Percentiles rank a stretch among this genome's conserved stretches.
phyloP scores from a whole-genome alignment of 1,140 invertebrate species.

The Macrostomum lignano region DNA sequence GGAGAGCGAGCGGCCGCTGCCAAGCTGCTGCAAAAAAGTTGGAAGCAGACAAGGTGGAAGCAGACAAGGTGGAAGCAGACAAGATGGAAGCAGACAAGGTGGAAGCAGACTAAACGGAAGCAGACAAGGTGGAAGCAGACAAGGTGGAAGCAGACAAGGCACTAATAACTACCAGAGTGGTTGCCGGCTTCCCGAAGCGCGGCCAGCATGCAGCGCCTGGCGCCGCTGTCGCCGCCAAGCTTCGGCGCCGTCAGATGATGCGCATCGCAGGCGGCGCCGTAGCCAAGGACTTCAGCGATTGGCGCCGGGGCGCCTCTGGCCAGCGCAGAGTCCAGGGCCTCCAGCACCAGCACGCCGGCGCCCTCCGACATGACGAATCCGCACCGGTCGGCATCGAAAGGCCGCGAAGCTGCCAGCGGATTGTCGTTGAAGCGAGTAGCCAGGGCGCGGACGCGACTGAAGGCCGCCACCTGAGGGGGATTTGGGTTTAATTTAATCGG shows the following conservation, averaged over 20 bases:
- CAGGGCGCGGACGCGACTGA: slow-evolving; percentile 32
- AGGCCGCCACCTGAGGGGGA: no score
- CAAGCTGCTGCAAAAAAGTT: no score
- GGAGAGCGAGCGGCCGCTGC: no score
- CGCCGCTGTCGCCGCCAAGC: slow-evolving; percentile 11
- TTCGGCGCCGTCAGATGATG: slow-evolving; percentile 8
- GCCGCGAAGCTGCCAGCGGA: slow-evolving; percentile 27
- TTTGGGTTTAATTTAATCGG: no score
- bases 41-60: no score
- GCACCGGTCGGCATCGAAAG: slow-evolving; percentile 3
- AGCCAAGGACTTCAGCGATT: slow-evolving; percentile 6
- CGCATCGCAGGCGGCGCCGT: slow-evolving; percentile 5
- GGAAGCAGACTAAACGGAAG: no score
- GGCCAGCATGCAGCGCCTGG: slow-evolving; percentile 10
- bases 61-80: no score
- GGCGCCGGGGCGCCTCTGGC: slow-evolving; percentile 2
- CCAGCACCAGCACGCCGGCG: slow-evolving; percentile 6
- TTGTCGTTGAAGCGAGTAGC: slow-evolving; percentile 52
- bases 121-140: no score
- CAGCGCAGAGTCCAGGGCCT: slow-evolving; percentile 1
- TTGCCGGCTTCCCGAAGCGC: no score
- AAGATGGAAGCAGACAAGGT: no score
- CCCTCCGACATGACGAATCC: slow-evolving; percentile 8
- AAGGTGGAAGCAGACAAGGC: no score
- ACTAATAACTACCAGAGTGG: no score